Evolutionary conservation across 2,113 vertebrate genomes (phyloP).

Genomic region (Oreochromis tanganicae): DNA sequence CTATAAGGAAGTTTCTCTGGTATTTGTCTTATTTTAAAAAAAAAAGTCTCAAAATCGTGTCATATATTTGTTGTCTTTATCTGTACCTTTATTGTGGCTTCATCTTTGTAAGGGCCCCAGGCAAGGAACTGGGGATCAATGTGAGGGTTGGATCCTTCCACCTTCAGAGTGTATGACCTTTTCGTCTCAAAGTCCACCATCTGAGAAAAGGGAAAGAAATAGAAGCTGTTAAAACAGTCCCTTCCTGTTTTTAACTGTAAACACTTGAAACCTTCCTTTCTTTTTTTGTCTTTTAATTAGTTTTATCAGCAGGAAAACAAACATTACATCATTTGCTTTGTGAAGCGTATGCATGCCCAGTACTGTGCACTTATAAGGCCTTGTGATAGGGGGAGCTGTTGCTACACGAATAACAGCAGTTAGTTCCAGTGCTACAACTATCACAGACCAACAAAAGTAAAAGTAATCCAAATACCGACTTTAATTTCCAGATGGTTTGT

Average conservation of each 20-base stretch:
- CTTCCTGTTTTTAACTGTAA: background rate
- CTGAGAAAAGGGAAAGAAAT: constrained; percentile 55
- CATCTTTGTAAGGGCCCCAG: constrained; percentile 96
- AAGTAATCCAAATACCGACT: background rate
- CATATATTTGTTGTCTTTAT: background rate
- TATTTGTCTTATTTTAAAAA: background rate
- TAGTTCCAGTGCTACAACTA: background rate
- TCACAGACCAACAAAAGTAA: background rate
- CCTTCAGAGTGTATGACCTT: constrained; percentile 86
- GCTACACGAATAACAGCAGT: constrained; percentile 20
- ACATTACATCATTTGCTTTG: background rate
- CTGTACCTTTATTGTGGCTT: constrained; percentile 86
- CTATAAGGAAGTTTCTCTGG: background rate
- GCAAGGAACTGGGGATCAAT: constrained; percentile 88
- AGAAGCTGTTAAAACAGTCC: background rate
- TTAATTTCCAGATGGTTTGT: background rate
- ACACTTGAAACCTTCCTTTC: background rate
- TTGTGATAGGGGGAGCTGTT: constrained; percentile 70
- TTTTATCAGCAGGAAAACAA: background rate
- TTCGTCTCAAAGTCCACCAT: constrained; percentile 92
- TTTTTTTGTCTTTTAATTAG: background rate
- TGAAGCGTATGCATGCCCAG: background rate
- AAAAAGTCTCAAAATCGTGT: background rate
- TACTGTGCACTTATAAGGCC: background rate
- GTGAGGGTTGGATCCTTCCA: constrained; percentile 89